Conservation (phyloP, 2,888 invertebrate species). For the Eupsilia transversa region DNA sequence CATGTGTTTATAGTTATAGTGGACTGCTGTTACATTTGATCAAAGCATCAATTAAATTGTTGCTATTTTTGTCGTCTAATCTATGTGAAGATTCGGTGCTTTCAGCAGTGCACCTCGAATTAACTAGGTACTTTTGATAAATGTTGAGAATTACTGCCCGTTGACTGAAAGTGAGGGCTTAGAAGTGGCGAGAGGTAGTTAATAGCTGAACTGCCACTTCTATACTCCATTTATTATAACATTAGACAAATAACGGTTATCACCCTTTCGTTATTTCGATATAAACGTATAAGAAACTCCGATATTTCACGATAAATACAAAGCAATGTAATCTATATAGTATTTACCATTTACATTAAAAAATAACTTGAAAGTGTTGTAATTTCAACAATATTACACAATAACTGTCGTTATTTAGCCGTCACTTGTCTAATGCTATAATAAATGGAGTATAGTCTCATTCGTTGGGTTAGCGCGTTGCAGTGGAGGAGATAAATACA, state of each 20-base stretch:
- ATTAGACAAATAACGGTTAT: too few relatives aligned
- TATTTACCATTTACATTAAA: too few relatives aligned
- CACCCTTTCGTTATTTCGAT: too few relatives aligned
- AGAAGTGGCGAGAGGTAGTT: not conserved
- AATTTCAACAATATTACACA: too few relatives aligned
- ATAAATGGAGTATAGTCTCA: too few relatives aligned
- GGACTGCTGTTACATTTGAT: conserved; percentile 26
- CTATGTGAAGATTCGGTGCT: conserved; percentile 1
- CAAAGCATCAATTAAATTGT: conserved; percentile 34
- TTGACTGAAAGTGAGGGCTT: not conserved
- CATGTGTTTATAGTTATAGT: conserved; percentile 26
- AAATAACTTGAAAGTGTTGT: too few relatives aligned
- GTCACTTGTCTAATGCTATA: too few relatives aligned
- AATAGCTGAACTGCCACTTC: not conserved
- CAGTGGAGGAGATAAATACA: conserved; percentile 23
- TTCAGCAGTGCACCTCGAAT: conserved; percentile 22
- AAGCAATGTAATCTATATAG: too few relatives aligned
- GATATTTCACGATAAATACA: too few relatives aligned
- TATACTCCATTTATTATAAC: too few relatives aligned
- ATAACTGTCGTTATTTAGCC: too few relatives aligned
- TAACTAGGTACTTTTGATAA: conserved; percentile 41
- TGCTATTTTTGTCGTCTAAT: conserved; percentile 7
- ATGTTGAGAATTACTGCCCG: conserved; percentile 35
- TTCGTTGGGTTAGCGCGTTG: not conserved
- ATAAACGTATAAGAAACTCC: too few relatives aligned